These are phyloP conservation scores for Clusia tigrina DNA, from an alignment of 2,888 invertebrate genomes.

Conservation along the genomic window DNA sequence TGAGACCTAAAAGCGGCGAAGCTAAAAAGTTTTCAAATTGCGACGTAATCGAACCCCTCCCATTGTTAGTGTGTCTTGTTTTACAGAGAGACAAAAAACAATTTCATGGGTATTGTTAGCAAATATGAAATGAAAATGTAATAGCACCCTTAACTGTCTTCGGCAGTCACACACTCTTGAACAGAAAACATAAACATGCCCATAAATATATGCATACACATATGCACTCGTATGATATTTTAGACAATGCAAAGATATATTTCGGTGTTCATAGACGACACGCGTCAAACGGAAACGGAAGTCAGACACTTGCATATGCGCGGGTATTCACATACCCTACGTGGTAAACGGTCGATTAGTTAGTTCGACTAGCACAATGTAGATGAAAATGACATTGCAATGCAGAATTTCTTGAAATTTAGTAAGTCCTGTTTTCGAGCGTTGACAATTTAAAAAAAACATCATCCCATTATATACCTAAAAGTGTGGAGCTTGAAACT, in stretches of 20 bases:
- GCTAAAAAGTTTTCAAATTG: constrained; percentile 48
- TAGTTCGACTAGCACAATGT: too few species aligned
- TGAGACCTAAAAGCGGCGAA: constrained; percentile 35
- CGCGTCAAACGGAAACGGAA: constrained; percentile 59
- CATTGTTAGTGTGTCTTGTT: constrained; percentile 1
- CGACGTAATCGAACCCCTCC: constrained; percentile 22
- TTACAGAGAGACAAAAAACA: constrained; percentile 46
- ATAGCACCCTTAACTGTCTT: constrained; percentile 40
- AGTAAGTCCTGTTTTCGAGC: too few species aligned
- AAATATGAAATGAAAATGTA: constrained; percentile 60
- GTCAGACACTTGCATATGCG: constrained; percentile 60
- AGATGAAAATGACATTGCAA: too few species aligned
- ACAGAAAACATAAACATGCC: constrained; percentile 26
- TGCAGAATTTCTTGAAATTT: too few species aligned
- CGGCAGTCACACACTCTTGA: constrained; percentile 31
- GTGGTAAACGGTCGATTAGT: too few species aligned
- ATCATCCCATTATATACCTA: too few species aligned
- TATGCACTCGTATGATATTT: background rate
- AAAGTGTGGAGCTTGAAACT: too few species aligned
- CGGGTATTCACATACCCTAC: too few species aligned
- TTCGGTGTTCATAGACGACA: constrained; percentile 22
- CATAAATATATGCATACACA: constrained; percentile 29
- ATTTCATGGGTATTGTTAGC: constrained; percentile 58
- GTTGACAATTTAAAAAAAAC: too few species aligned
- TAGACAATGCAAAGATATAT: constrained; percentile 2